Conservation (phyloP, 1,140 invertebrate species). For the Hirudo medicinalis region DNA sequence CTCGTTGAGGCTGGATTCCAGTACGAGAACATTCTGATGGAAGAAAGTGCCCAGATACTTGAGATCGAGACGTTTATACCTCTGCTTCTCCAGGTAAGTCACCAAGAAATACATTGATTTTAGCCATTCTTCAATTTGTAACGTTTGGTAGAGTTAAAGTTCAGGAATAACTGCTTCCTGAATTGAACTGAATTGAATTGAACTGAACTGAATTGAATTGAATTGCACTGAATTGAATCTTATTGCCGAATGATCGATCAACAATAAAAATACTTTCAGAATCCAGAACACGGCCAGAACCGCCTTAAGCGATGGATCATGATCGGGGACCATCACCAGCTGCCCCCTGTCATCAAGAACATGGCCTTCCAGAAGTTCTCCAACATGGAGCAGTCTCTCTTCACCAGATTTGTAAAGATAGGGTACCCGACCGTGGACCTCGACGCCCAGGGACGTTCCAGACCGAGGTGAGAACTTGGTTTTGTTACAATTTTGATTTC, state of each 20-base stretch:
- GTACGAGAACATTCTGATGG: constrained; percentile 98
- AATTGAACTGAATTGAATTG: too few relatives aligned
- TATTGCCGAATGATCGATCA: too few relatives aligned
- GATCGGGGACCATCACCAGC: constrained; percentile 98
- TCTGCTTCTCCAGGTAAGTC: constrained; percentile 64
- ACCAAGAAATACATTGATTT: not conserved
- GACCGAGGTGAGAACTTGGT: constrained; percentile 51
- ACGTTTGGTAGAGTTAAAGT: too few relatives aligned
- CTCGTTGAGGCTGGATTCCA: constrained; percentile 79
- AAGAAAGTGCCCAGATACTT: constrained; percentile 94
- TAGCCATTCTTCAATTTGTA: too few relatives aligned
- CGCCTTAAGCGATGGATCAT: constrained; percentile 98
- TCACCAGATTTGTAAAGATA: constrained; percentile 84
- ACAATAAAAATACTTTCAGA: constrained; percentile 40
- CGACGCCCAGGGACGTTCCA: constrained; percentile 88
- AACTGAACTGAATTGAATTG: too few relatives aligned
- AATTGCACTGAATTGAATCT: too few relatives aligned
- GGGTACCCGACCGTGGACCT: constrained; percentile 92
- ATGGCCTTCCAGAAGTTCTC: constrained; percentile 99
- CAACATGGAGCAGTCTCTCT: constrained; percentile 98
- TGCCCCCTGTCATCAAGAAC: constrained; percentile 98
- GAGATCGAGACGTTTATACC: constrained; percentile 99
- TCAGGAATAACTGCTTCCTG: too few relatives aligned
- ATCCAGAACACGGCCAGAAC: constrained; percentile 88
- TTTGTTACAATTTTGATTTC: not conserved